Conservation (phyloP, 2,113 vertebrate species). For the Pampusana beccarii region DNA sequence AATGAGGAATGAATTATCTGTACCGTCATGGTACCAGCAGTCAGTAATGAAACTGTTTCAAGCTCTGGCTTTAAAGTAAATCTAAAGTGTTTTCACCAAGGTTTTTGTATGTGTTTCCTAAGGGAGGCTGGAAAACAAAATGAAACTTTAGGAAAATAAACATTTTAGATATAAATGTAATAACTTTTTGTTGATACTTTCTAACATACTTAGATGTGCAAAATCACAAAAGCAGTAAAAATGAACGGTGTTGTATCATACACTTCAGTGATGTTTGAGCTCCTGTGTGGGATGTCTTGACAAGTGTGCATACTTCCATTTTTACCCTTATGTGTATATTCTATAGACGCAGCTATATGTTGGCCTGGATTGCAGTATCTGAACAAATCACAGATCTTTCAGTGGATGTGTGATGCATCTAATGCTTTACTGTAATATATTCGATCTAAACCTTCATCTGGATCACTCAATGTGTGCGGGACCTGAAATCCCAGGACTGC, state of each 20-base stretch:
- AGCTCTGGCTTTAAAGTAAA: conserved; percentile 16
- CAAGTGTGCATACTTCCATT: not conserved
- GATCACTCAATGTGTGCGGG: not conserved
- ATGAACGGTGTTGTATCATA: not conserved
- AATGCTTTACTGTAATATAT: not conserved
- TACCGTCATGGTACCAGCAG: not conserved
- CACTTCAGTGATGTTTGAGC: not conserved
- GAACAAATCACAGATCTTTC: not conserved
- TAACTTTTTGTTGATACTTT: not conserved
- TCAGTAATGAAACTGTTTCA: conserved; percentile 32
- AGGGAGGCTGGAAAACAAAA: not conserved
- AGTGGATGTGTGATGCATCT: not conserved
- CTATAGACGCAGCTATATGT: not conserved
- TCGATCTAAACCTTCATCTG: not conserved
- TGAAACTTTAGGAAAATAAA: not conserved
- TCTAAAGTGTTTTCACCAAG: not conserved
- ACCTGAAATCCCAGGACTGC: not conserved
- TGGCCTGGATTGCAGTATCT: not conserved
- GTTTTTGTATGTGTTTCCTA: not conserved
- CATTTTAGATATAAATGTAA: not conserved
- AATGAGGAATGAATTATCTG: conserved; percentile 36
- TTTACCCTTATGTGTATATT: not conserved
- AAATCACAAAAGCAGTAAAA: not conserved
- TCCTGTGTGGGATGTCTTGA: not conserved
- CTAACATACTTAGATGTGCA: not conserved